Percentiles rank a stretch among this genome's conserved stretches.
phyloP scores from a whole-genome alignment of 2,797 vertebrate genomes.

The Catostomus latipinnis region DNA sequence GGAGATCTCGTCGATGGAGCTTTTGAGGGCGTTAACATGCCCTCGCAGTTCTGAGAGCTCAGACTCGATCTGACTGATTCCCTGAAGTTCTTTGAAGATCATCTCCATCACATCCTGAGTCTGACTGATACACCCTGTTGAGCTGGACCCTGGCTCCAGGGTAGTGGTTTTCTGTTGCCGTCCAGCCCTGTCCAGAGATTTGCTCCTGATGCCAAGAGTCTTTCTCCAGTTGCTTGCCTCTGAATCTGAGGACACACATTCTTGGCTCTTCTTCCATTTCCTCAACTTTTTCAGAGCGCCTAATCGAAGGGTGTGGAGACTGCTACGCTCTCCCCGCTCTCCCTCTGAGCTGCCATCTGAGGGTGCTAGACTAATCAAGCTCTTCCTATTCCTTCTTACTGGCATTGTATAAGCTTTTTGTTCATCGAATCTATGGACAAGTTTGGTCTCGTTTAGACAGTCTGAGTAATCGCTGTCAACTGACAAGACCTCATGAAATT shows the following conservation, averaged over 20 bases:
- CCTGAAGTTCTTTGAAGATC: slow-evolving; percentile 99
- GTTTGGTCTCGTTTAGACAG: slow-evolving; percentile 87
- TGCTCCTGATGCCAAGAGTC: slow-evolving; percentile 94
- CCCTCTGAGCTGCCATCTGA: slow-evolving; percentile 97
- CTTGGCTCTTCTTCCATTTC: slow-evolving; percentile 99
- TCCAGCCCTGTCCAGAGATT: slow-evolving; percentile 93
- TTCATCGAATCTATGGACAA: slow-evolving; percentile 80
- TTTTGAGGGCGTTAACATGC: slow-evolving; percentile 96
- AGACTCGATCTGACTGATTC: slow-evolving; percentile 98
- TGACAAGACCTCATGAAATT: slow-evolving; percentile 88
- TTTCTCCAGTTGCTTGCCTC: slow-evolving; percentile 95
- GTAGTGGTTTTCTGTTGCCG: slow-evolving; percentile 88
- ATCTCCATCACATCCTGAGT: slow-evolving; percentile 99
- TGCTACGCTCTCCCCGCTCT: slow-evolving; percentile 87
- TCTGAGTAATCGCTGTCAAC: slow-evolving; percentile 89
- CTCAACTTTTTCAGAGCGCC: slow-evolving; percentile 93
- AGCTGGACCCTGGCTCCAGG: slow-evolving; percentile 93
- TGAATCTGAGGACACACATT: slow-evolving; percentile 96
- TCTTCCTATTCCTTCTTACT: slow-evolving; percentile 95
- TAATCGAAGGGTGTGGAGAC: slow-evolving; percentile 89
- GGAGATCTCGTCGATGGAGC: slow-evolving; percentile 98
- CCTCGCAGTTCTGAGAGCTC: slow-evolving; percentile 96
- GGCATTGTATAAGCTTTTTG: slow-evolving; percentile 90
- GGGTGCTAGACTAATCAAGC: slow-evolving; percentile 93
- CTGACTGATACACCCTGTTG: slow-evolving; percentile 95